Percentiles rank a stretch among this genome's conserved stretches.
Evolutionary conservation across 1,140 invertebrate species (phyloP).

Genomic region (Lethocerus indicus): DNA sequence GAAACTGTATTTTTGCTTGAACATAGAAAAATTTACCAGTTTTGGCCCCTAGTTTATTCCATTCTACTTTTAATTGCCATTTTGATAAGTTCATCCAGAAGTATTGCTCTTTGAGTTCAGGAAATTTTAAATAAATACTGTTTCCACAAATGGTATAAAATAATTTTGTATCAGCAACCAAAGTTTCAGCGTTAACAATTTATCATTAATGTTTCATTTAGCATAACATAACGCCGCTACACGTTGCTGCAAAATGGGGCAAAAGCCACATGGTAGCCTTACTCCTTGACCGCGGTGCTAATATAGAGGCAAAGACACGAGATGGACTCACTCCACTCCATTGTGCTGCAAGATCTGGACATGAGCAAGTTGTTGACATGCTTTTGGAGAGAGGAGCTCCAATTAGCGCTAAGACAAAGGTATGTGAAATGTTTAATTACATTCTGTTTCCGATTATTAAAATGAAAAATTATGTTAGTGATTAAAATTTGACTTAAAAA

Average conservation of each 20-base stretch:
- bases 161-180: background rate
- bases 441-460: background rate
- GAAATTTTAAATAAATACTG: background rate
- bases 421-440: constrained; percentile 23
- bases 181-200: background rate
- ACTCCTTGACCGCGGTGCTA: constrained; percentile 77
- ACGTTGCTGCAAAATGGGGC: constrained; percentile 98
- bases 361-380: constrained; percentile 91
- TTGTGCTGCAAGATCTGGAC: constrained; percentile 89
- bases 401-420: constrained; percentile 96
- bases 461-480: background rate
- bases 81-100: no score
- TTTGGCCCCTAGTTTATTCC: no score
- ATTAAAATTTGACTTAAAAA: background rate
- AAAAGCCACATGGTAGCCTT: constrained; percentile 92
- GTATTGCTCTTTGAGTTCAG: no score
- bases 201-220: constrained; percentile 17
- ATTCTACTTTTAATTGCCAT: no score
- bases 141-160: background rate
- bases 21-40: no score
- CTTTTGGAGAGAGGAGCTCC: constrained; percentile 85
- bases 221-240: constrained; percentile 81
- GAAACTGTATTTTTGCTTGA: no score
- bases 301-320: constrained; percentile 86
- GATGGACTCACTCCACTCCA: constrained; percentile 87